Base-by-base conservation (phyloP, 2,888 invertebrate species). In the Dicroscelio sp. region DNA sequence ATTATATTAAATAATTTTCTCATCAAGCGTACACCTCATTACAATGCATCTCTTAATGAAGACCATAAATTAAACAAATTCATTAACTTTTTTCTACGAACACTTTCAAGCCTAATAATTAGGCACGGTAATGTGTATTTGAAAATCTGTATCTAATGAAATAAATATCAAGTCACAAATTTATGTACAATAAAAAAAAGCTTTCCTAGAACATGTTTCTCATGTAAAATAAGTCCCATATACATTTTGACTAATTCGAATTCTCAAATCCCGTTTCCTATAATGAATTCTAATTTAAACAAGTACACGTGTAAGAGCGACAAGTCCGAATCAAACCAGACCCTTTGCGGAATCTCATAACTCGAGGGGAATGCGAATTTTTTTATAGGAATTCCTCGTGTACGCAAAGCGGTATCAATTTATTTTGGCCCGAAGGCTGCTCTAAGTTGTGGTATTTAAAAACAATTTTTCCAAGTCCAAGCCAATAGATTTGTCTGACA, bases 401-500 rank as follows among this genome's bases (percentile, higher is more conserved):
- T 60, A 71, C 52, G 76, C 67, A 76, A 76, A 76, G 58, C 17
- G 55, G 73, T 33, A 67, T n/a, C 69, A 71, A 85, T 90, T 85
- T 91, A 90, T 86, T 88, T 48, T 35, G 6, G 48, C n/a, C n/a
- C n/a, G n/a, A n/a, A n/a, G n/a, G n/a, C 33, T 17, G 33, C 33
- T 38, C 67, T 33, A 52, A 71, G 43, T 67, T 67, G 25, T 43
- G 79, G 80, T 23, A 92, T 90, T 87, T 89, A 43, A 80, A 87
- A 86, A 90, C 63, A 85, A 80, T 92, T 88, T 91, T 91, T 89
- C 86, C 83, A 35, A 33, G 23, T 52, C 65, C 6, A 17, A n/a
- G n/a, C 75, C 91, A 76, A 95, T 94, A 95, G 95, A 95, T 95
- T 94, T 83, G 92, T 91, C 84, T 87, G 87, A 82, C 75, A 95